phyloP scores from a whole-genome alignment of 1,140 invertebrate genomes.

The Zaprionus vittiger region DNA sequence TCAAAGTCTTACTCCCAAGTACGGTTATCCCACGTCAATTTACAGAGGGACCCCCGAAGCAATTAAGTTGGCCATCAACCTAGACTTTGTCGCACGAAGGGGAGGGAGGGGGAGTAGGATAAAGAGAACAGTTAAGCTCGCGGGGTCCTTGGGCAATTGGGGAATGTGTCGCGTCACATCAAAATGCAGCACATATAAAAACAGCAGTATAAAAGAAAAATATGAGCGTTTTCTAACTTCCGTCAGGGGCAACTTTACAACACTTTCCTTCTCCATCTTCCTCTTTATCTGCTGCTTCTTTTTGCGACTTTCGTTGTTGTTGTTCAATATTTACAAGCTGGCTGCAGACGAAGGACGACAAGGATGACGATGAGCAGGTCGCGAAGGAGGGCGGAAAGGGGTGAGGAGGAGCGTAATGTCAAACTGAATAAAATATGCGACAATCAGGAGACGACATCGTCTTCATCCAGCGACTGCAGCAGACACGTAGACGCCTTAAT shows the following conservation, averaged over 20 bases:
- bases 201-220: conserved; percentile 47
- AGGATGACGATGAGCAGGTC: conserved; percentile 11
- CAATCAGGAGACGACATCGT: conserved; percentile 66
- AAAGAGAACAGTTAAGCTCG: conserved; percentile 15
- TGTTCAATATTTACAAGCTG: conserved; percentile 72
- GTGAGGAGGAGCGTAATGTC: conserved; percentile 17
- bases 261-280: not conserved
- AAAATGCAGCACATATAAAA: conserved; percentile 61
- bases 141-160: conserved; percentile 10
- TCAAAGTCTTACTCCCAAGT: not conserved
- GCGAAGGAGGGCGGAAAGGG: conserved; percentile 22
- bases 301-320: conserved; percentile 37
- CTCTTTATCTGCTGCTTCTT: conserved; percentile 3
- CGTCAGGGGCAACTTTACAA: conserved; percentile 17
- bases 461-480: conserved; percentile 45
- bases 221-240: conserved; percentile 53
- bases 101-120: not conserved
- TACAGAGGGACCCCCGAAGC: not conserved
- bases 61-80: conserved; percentile 2
- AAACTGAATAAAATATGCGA: conserved; percentile 74
- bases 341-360: conserved; percentile 28
- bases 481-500: conserved; percentile 78
- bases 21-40: not conserved
- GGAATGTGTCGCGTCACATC: conserved; percentile 27
- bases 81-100: not conserved